A percentile compares a stretch with the other conserved stretches of the same genome.
These are phyloP conservation scores for Salarias fasciatus DNA, from an alignment of 2,797 vertebrate genomes.

Conservation along the genomic window DNA sequence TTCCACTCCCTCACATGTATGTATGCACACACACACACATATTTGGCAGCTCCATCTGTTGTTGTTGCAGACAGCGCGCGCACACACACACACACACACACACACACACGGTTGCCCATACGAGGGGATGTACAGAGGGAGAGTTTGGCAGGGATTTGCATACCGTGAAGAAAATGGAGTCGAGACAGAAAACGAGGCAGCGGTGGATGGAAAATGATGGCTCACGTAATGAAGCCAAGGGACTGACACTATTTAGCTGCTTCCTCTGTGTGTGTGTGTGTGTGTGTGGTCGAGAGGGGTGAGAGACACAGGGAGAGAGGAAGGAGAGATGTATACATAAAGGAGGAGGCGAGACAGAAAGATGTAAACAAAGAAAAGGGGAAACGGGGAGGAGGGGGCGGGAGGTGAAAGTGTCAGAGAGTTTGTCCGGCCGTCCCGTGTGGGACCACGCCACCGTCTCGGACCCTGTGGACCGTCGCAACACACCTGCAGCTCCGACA, in stretches of 20 bases:
- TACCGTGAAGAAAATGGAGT: constrained; percentile 64
- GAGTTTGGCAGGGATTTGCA: constrained; percentile 65
- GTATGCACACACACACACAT: constrained; percentile 27
- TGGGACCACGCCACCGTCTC: background rate
- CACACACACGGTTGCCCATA: constrained; percentile 33
- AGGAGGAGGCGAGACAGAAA: constrained; percentile 31
- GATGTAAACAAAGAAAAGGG: constrained; percentile 56
- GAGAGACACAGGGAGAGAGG: too few species aligned
- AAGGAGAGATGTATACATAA: constrained; percentile 37
- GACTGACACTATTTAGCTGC: constrained; percentile 48
- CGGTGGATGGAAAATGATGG: constrained; percentile 56
- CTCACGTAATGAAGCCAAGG: constrained; percentile 70
- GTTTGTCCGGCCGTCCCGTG: constrained; percentile 35
- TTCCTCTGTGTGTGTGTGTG: constrained; percentile 28
- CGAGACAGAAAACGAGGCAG: constrained; percentile 57
- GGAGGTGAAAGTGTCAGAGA: constrained; percentile 4
- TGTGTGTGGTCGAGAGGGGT: constrained; percentile 20
- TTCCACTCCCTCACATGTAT: constrained; percentile 51
- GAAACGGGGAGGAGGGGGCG: constrained; percentile 11
- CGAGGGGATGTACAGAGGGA: constrained; percentile 20
- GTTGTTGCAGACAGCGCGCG: constrained; percentile 2
- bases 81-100: too few species aligned
- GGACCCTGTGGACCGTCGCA: background rate
- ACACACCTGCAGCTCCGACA: constrained; percentile 16
- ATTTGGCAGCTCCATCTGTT: constrained; percentile 66